phyloP scores from a whole-genome alignment of 2,888 invertebrate genomes.

The Drosophila pseudotalamancana region DNA sequence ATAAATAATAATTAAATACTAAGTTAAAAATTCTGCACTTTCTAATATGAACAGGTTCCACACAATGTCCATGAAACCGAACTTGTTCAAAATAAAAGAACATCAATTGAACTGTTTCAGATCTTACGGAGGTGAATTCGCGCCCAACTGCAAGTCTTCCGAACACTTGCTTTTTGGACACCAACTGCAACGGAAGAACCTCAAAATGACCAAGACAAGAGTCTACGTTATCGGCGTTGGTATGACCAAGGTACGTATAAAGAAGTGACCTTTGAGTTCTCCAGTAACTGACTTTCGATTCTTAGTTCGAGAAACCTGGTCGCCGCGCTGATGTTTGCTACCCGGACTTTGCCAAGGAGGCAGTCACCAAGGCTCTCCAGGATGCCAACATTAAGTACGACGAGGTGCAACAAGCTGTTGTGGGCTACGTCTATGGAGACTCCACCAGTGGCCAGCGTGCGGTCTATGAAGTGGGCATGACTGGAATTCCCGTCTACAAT shows the following conservation, averaged over 20 bases:
- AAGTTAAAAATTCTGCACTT: not conserved
- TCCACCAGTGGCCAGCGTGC: conserved; percentile 98
- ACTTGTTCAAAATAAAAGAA: not conserved
- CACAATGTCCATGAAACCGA: not conserved
- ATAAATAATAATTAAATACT: not conserved
- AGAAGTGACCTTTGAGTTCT: conserved; percentile 51
- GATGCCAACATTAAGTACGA: conserved; percentile 92
- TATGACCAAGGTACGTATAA: conserved; percentile 93
- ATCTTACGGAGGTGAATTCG: conserved; percentile 5
- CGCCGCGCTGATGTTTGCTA: conserved; percentile 92
- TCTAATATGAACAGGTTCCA: not conserved
- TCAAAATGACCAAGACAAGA: conserved; percentile 82
- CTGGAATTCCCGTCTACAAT: conserved; percentile 98
- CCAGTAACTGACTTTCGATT: not conserved
- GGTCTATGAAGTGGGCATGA: conserved; percentile 96
- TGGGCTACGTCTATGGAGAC: conserved; percentile 97
- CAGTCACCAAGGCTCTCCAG: conserved; percentile 92
- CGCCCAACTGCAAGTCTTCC: not conserved
- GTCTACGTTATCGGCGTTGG: conserved; percentile 98
- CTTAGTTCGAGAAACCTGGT: conserved; percentile 96
- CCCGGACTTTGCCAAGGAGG: conserved; percentile 97
- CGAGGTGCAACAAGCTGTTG: conserved; percentile 94
- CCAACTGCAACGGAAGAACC: conserved; percentile 1
- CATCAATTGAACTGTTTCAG: conserved; percentile 4
- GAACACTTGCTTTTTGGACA: conserved; percentile 27